phyloP scores from a whole-genome alignment of 2,113 vertebrate genomes.

The Tringa solitaria region DNA sequence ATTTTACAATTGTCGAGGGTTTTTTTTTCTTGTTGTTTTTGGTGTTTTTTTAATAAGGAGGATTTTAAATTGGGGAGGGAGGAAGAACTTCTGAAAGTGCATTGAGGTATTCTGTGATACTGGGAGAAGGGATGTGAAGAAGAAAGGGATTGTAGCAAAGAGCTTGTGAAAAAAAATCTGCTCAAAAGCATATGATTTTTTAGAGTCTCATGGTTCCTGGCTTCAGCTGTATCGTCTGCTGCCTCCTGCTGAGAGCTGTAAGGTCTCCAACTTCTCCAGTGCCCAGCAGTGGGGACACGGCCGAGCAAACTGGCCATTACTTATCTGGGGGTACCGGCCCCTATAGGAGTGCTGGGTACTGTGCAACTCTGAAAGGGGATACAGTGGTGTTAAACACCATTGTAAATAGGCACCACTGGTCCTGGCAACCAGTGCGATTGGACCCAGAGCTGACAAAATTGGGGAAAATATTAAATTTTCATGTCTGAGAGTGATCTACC shows the following conservation, averaged over 20 bases:
- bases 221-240: neutral
- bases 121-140: neutral
- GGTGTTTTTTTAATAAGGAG: neutral
- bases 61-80: neutral
- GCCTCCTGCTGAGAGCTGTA: neutral
- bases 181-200: neutral
- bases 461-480: neutral
- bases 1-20: accelerated
- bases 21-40: neutral
- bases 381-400: neutral
- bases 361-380: accelerated
- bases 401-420: neutral
- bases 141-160: neutral
- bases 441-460: neutral
- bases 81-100: neutral
- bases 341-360: neutral
- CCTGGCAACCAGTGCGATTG: neutral
- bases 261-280: neutral
- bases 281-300: neutral
- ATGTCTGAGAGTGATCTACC: neutral
- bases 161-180: neutral
- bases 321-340: neutral
- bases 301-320: neutral
- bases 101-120: neutral
- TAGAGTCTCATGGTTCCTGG: neutral